Percentiles rank a stretch among this genome's conserved stretches.
phyloP scores from a whole-genome alignment of 2,797 vertebrate species.

The Brotogeris chrysoptera region DNA sequence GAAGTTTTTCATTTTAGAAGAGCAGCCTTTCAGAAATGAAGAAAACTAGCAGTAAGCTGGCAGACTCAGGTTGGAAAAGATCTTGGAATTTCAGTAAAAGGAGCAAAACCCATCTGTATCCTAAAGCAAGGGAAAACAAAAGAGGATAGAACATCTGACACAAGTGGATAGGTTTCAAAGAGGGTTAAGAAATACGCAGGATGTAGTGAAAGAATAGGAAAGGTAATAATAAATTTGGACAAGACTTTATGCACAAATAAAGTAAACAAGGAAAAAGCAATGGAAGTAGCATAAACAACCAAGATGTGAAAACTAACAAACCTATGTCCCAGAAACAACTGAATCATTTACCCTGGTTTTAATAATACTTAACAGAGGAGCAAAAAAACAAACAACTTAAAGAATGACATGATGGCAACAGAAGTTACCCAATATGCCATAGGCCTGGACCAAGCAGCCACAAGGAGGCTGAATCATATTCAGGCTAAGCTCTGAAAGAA shows the following conservation, averaged over 20 bases:
- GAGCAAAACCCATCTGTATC: neutral
- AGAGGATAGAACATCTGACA: neutral
- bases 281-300: neutral
- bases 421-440: neutral
- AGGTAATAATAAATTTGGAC: neutral
- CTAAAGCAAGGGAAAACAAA: neutral
- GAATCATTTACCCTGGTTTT: neutral
- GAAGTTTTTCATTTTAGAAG: neutral
- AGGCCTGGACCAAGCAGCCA: neutral
- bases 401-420: neutral
- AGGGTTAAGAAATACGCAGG: neutral
- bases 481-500: neutral
- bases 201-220: neutral
- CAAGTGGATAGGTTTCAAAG: neutral
- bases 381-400: neutral
- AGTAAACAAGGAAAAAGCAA: neutral
- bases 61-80: neutral
- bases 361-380: neutral
- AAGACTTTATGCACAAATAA: neutral
- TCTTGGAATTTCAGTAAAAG: neutral
- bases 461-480: neutral
- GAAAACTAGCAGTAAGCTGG: neutral
- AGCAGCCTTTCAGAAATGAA: neutral
- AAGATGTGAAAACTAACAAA: neutral
- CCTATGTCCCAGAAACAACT: neutral